phyloP scores from a whole-genome alignment of 2,797 vertebrate genomes.

The Argentina silus region DNA sequence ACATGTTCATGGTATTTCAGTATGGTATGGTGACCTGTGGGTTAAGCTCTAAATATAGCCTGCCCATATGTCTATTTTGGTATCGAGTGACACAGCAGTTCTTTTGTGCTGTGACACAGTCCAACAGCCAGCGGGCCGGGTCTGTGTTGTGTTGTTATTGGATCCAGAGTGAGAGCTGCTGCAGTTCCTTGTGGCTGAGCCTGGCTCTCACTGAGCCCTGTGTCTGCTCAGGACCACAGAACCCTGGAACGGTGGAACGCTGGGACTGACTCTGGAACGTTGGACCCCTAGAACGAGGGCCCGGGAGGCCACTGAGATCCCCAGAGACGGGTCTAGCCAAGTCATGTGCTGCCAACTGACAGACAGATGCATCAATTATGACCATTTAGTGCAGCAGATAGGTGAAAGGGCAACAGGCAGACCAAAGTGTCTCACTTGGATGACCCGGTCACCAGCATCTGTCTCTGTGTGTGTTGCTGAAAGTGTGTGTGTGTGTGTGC shows the following conservation, averaged over 20 bases:
- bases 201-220: constrained; percentile 66
- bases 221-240: constrained; percentile 74
- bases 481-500: constrained; percentile 26
- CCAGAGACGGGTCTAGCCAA: constrained; percentile 66
- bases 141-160: constrained; percentile 63
- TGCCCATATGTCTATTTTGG: constrained; percentile 49
- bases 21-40: constrained; percentile 34
- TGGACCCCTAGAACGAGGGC: constrained; percentile 56
- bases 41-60: constrained; percentile 28
- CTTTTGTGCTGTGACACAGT: constrained; percentile 61
- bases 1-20: constrained; percentile 14
- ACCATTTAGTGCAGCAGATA: constrained; percentile 84
- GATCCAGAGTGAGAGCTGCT: constrained; percentile 69
- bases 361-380: constrained; percentile 91
- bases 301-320: constrained; percentile 57
- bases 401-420: constrained; percentile 85
- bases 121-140: constrained; percentile 42
- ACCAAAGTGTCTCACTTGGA: constrained; percentile 75
- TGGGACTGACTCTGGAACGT: constrained; percentile 19
- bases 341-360: constrained; percentile 89
- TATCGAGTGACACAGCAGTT: constrained; percentile 67
- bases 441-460: constrained; percentile 65
- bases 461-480: constrained; percentile 8
- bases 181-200: constrained; percentile 53
- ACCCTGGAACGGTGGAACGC: constrained; percentile 36